Conservation (phyloP, 2,113 vertebrate species). For the Hyperoodon ampullatus region DNA sequence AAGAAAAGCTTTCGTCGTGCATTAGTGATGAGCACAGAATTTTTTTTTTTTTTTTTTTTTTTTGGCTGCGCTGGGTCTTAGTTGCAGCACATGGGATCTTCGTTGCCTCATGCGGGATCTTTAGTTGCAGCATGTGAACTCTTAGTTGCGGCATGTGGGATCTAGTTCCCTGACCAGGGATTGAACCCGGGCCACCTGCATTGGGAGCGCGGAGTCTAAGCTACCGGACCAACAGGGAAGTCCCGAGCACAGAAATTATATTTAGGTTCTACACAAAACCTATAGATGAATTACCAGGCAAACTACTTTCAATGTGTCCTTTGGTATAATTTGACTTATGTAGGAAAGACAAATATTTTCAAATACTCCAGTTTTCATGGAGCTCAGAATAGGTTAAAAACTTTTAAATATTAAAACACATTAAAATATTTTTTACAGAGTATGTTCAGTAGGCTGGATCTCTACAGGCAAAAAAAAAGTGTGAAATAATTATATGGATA, state of each 20-base stretch:
- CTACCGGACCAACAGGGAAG: too few relatives aligned
- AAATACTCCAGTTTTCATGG: not conserved
- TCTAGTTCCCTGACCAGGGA: too few relatives aligned
- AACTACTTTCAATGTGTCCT: not conserved
- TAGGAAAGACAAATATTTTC: constrained; percentile 22
- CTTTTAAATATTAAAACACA: not conserved
- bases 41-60: not conserved
- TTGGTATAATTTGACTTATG: not conserved
- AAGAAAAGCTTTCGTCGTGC: not conserved
- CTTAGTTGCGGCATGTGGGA: too few relatives aligned
- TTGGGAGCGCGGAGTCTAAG: too few relatives aligned
- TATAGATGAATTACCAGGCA: constrained; percentile 19
- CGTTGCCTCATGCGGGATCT: too few relatives aligned
- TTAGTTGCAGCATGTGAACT: not conserved
- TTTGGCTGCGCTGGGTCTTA: too few relatives aligned
- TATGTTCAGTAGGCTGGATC: not conserved
- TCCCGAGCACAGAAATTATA: not conserved
- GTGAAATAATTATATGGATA: constrained; percentile 15
- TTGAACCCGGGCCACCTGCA: too few relatives aligned
- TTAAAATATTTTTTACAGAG: constrained; percentile 27
- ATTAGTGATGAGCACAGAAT: not conserved
- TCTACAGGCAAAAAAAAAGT: not conserved
- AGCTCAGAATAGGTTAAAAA: constrained; percentile 10
- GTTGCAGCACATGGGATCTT: too few relatives aligned
- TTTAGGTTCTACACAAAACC: not conserved